Evolutionary conservation across 1,140 invertebrate species (phyloP), one percentile per base, ranked within the genome.

Genomic region (Polypedilum vanderplanki): DNA sequence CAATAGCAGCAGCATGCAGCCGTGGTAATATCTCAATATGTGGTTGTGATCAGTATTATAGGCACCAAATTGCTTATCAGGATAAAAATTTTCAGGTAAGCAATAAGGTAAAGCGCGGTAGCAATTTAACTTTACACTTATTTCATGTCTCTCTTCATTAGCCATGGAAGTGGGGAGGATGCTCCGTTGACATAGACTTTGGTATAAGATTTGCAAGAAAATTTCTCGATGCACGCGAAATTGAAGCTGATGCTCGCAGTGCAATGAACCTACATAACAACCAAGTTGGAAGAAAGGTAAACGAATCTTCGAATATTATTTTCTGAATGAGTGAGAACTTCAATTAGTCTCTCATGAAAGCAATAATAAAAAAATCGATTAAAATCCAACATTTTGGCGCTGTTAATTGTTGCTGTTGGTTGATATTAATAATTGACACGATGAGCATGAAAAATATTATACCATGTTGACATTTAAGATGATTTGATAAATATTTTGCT

Each of bases 211-310:
- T 93, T 81, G 89, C 93, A 22, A 85, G 92, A 73, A 88, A 89
- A 79, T 95, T 95, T 84, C 86, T 95, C 77, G 93, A 96, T 83
- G 89, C 93, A 70, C 85, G 93, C 74, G 90, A 95, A 80, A 85
- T 94, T 75, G 93, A 95, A 80, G 87, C 88, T 0, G 92, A 96
- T 81, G 91, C 92, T 3, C 85, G 95, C 41, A 93, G 92, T 74
- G 84, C 96, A 77, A 98, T 98, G 95, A 98, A 99, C 85, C 86
- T 98, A 40, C 97, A 99, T 83, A 99, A 99, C 83, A 98, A 98
- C 85, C 89, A 92, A 79, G 94, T 93, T 24, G 96, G 96, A 73
- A 86, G 96, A 84, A 93, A 93, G 91, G 95, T 97, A 83, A 81
- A 78, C 74, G 12, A 22, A 74, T n/a, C 5, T 24, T 9, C n/a